phyloP scores from a whole-genome alignment of 2,888 invertebrate species.

The Noctua janthe region DNA sequence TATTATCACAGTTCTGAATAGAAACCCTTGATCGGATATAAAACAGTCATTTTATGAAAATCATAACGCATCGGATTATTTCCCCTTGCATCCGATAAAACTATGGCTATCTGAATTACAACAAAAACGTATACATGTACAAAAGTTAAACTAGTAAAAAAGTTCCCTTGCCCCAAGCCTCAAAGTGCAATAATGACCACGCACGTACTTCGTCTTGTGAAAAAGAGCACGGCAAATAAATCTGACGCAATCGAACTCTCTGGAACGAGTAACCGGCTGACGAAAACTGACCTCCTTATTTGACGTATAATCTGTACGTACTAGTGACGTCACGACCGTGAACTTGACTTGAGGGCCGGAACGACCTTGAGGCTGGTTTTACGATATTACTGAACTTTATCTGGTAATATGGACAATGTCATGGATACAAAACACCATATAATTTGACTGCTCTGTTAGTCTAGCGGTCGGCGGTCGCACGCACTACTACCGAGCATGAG shows the following conservation, averaged over 20 bases:
- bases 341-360: conserved; percentile 71
- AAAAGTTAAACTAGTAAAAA: neutral
- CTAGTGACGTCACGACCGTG: conserved; percentile 65
- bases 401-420: conserved; percentile 36
- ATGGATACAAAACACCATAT: conserved; percentile 9
- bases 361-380: conserved; percentile 55
- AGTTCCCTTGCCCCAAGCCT: conserved; percentile 2
- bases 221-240: conserved; percentile 37
- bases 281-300: conserved; percentile 63
- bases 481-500: neutral
- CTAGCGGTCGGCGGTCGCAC: neutral
- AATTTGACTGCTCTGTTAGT: neutral
- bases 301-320: conserved; percentile 55
- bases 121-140: too few relatives aligned
- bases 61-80: neutral
- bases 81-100: neutral
- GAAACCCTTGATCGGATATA: neutral
- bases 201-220: conserved; percentile 10
- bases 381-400: conserved; percentile 17
- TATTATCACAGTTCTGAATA: neutral
- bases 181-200: neutral
- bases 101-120: neutral
- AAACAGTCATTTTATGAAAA: neutral
- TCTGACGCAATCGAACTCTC: conserved; percentile 52
- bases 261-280: conserved; percentile 31